Evolutionary conservation across 1,140 invertebrate genomes (phyloP).

Genomic region (Arion vulgaris): DNA sequence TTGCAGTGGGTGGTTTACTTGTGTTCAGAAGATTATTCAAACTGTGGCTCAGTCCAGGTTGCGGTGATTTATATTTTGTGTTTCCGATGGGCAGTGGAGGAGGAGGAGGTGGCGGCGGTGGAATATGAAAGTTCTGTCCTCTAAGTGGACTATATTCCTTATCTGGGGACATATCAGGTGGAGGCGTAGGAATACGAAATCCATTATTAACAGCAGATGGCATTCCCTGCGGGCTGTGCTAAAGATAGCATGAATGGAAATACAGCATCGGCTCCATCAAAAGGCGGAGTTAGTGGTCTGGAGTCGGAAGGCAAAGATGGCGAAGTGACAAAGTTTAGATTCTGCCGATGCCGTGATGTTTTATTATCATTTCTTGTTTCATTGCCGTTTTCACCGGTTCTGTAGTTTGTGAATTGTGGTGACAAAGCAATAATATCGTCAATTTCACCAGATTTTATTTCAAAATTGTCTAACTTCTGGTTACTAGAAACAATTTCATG

Average conservation of each 20-base stretch:
- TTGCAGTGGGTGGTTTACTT: background rate
- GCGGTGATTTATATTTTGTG: background rate
- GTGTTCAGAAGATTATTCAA: constrained; percentile 16
- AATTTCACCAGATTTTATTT: background rate
- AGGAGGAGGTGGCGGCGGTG: constrained; percentile 18
- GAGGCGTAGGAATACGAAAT: background rate
- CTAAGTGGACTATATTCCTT: background rate
- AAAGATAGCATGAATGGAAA: background rate
- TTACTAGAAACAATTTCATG: background rate
- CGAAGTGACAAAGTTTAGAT: background rate
- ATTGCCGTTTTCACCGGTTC: background rate
- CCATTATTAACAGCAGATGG: background rate
- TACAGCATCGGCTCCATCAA: background rate
- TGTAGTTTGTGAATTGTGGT: background rate
- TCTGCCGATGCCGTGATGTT: background rate
- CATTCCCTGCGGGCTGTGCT: background rate
- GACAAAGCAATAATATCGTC: constrained; percentile 28
- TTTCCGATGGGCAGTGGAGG: background rate
- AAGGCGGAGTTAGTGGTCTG: constrained; percentile 16
- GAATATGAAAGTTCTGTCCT: background rate
- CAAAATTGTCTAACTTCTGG: background rate
- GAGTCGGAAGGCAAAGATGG: background rate
- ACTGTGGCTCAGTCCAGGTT: background rate
- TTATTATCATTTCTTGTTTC: background rate
- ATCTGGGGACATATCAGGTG: constrained; percentile 16